Conservation (phyloP, 1,140 invertebrate species). For the Dendroctonus valens region DNA sequence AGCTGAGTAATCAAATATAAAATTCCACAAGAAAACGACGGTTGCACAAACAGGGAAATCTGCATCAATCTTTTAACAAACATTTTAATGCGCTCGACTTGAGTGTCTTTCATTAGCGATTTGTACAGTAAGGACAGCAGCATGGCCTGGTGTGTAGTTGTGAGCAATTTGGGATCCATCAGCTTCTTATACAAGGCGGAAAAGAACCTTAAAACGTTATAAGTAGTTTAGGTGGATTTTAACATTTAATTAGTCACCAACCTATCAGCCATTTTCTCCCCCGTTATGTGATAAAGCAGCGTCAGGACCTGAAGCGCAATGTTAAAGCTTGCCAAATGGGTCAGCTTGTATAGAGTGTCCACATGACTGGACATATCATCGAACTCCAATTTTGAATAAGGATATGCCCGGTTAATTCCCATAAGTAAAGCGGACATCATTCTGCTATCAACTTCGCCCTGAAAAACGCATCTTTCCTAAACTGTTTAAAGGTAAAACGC, state of each 20-base stretch:
- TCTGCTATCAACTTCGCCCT: slow-evolving; percentile 87
- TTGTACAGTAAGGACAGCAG: slow-evolving; percentile 87
- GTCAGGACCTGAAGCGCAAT: slow-evolving; percentile 84
- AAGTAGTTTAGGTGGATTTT: background rate
- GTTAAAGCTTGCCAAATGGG: slow-evolving; percentile 80
- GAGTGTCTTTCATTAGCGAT: slow-evolving; percentile 76
- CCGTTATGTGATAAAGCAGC: slow-evolving; percentile 79
- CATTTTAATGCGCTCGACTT: slow-evolving; percentile 69
- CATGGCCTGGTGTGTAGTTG: slow-evolving; percentile 73
- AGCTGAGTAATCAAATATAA: slow-evolving; percentile 81
- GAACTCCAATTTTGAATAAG: slow-evolving; percentile 65
- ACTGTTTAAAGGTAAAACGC: slow-evolving; percentile 19
- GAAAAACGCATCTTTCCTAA: slow-evolving; percentile 36
- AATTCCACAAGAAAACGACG: slow-evolving; percentile 69
- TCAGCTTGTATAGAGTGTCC: slow-evolving; percentile 84
- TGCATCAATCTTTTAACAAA: slow-evolving; percentile 91
- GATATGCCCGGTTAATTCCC: slow-evolving; percentile 86
- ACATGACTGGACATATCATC: slow-evolving; percentile 66
- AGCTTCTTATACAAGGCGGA: slow-evolving; percentile 86
- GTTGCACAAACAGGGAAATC: slow-evolving; percentile 56
- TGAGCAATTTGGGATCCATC: slow-evolving; percentile 71
- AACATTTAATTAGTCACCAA: slow-evolving; percentile 38
- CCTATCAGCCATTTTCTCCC: slow-evolving; percentile 58
- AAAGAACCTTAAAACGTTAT: slow-evolving; percentile 70
- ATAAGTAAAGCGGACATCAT: slow-evolving; percentile 89